Percentiles rank a stretch among this genome's conserved stretches.
Conservation (phyloP, 1,140 invertebrate genomes). For the Euschistus heros region DNA sequence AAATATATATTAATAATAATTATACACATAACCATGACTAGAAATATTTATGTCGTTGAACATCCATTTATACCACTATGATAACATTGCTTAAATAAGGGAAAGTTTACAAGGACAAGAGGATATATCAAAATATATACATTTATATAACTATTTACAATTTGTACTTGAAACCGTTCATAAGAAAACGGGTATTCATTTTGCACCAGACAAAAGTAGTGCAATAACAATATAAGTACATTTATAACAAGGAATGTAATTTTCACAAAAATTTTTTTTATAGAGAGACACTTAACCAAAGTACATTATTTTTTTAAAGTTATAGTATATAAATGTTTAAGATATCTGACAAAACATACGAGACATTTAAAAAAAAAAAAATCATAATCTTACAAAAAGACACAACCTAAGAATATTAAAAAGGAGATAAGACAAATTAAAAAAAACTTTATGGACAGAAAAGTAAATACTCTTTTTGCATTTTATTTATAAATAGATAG, state of each 20-base stretch:
- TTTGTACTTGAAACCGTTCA: conserved; percentile 12
- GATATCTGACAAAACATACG: background rate
- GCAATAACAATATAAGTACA: conserved; percentile 9
- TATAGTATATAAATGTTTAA: background rate
- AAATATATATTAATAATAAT: background rate
- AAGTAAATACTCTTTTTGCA: background rate
- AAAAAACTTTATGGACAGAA: background rate
- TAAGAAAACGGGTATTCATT: background rate
- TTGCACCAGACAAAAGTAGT: conserved; percentile 11
- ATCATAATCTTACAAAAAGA: background rate
- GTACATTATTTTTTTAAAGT: background rate
- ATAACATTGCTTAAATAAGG: conserved; percentile 5
- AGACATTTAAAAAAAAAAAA: background rate
- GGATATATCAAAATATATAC: conserved; percentile 17
- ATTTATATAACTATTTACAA: conserved; percentile 12
- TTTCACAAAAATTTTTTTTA: background rate
- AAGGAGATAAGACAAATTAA: background rate
- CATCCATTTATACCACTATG: background rate
- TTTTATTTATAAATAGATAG: background rate
- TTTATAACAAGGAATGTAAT: conserved; percentile 10
- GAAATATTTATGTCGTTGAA: conserved; percentile 10
- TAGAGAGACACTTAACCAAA: background rate
- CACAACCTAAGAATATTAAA: background rate
- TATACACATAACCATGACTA: conserved; percentile 1
- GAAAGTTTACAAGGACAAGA: conserved; percentile 10